phyloP scores from a whole-genome alignment of 2,113 vertebrate genomes.

The Cinclus mexicanus region DNA sequence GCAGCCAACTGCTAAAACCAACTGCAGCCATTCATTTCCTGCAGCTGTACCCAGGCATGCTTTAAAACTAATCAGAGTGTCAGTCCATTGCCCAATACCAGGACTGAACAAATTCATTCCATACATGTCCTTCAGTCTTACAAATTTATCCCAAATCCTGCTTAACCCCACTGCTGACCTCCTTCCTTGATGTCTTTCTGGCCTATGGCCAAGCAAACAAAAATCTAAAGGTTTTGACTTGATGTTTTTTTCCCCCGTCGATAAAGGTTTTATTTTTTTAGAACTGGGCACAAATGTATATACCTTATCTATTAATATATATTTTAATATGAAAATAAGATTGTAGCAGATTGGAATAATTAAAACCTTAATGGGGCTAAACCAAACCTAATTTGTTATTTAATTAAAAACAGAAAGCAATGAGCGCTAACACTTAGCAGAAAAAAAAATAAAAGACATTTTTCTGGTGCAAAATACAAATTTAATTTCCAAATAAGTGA shows the following conservation, averaged over 20 bases:
- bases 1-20: neutral
- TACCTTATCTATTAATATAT: neutral
- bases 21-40: neutral
- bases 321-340: neutral
- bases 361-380: neutral
- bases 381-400: slow-evolving; percentile 33
- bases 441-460: neutral
- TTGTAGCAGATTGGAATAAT: slow-evolving; percentile 23
- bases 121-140: neutral
- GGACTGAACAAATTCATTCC: neutral
- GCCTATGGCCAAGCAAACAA: neutral
- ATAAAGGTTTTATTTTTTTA: neutral
- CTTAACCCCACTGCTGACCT: neutral
- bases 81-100: neutral
- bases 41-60: accelerated
- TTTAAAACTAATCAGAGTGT: neutral
- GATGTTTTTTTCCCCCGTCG: neutral
- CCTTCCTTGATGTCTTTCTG: neutral
- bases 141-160: neutral
- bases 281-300: neutral
- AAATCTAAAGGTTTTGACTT: neutral
- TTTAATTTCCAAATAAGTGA: slow-evolving; percentile 31
- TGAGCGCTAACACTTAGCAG: neutral
- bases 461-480: slow-evolving; percentile 12
- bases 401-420: slow-evolving; percentile 19